phyloP scores from a whole-genome alignment of 2,888 invertebrate genomes.

The Cephus runcator region DNA sequence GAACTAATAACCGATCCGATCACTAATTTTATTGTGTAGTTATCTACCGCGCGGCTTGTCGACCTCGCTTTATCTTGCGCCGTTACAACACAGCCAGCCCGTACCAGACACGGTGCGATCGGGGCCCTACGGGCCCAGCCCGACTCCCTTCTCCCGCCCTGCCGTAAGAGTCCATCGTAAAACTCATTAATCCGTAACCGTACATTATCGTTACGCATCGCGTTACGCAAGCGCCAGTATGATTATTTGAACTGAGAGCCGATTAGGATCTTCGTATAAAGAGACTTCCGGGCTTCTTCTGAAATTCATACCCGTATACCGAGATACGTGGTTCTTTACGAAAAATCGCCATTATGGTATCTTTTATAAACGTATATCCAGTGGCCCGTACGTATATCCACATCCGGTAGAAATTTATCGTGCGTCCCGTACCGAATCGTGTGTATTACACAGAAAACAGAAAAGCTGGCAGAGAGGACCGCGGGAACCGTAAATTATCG shows the following conservation, averaged over 20 bases:
- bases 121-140: neutral
- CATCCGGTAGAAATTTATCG: slow-evolving; percentile 2
- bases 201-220: neutral
- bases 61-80: neutral
- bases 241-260: neutral
- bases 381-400: neutral
- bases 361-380: neutral
- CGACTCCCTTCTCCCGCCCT: neutral
- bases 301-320: neutral
- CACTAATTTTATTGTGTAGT: slow-evolving; percentile 46
- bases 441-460: slow-evolving; percentile 23
- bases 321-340: neutral
- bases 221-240: neutral
- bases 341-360: neutral
- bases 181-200: neutral
- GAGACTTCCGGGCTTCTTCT: neutral
- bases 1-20: slow-evolving; percentile 57
- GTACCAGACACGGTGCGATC: neutral
- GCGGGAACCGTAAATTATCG: slow-evolving; percentile 13
- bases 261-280: neutral
- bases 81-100: neutral
- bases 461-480: slow-evolving; percentile 5
- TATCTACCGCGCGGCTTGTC: slow-evolving; percentile 2
- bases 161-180: neutral
- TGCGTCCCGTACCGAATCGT: neutral